Evolutionary conservation across 2,888 invertebrate species (phyloP).

Genomic region (Amphipyra tragopoginis): DNA sequence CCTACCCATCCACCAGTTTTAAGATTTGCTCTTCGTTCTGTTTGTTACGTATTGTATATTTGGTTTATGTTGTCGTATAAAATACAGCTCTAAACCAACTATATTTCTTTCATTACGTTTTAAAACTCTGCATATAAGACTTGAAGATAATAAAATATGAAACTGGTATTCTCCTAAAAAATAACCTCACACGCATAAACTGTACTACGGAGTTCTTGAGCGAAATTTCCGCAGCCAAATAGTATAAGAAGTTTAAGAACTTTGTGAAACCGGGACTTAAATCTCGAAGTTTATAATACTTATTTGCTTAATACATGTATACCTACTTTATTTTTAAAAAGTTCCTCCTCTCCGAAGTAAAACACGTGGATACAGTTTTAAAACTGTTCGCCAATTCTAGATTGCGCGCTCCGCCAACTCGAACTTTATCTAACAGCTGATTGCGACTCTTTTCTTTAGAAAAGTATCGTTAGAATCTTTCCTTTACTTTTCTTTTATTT

Average conservation of each 20-base stretch:
- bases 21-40: no score
- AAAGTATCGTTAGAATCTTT: constrained; percentile 79
- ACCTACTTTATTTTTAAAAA: constrained; percentile 64
- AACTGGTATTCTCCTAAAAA: neutral
- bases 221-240: constrained; percentile 25
- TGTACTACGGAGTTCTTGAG: constrained; percentile 36
- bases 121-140: no score
- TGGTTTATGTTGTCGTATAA: no score
- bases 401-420: constrained; percentile 75
- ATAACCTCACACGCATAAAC: constrained; percentile 9
- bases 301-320: constrained; percentile 54
- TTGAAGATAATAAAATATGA: no score
- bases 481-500: constrained; percentile 64
- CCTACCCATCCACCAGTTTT: no score
- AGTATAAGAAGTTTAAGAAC: constrained; percentile 46
- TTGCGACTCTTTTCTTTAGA: constrained; percentile 77
- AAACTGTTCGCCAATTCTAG: constrained; percentile 81
- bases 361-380: constrained; percentile 78
- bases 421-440: constrained; percentile 85
- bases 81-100: no score
- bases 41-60: no score
- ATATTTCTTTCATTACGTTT: no score
- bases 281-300: constrained; percentile 56
- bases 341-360: constrained; percentile 61
- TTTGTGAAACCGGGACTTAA: constrained; percentile 39